Evolutionary conservation across 2,113 vertebrate genomes (phyloP), one percentile per base, ranked within the genome.

Genomic region (Orientallactaga bullata): DNA sequence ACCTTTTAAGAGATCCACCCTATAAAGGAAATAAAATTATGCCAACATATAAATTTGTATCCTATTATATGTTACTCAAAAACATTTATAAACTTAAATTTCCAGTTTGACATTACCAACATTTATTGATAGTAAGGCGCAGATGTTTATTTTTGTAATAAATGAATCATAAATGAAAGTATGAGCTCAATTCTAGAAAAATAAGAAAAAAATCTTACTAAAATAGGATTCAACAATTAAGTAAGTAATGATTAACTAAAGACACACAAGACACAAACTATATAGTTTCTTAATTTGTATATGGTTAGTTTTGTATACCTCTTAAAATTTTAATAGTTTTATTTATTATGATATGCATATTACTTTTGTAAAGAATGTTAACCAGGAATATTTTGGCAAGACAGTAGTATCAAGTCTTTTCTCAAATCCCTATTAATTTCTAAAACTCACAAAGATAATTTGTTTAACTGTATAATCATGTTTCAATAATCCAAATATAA

Each of bases 161-260:
- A 84, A 35, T 47, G 37, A 0, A 81, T 61, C 13, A 61, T 32
- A 66, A 77, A 81, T 42, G 18, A 5, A 86, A 94, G 55, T 66
- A 69, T 13, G 82, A 74, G 58, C 26, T 74, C 10, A 78, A 72
- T 72, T 93, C 73, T 60, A 94, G 11, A 15, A 6, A 94, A 72
- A 66, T 93, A 1, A 63, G 15, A 51, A 74, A 91, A 79, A 90
- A 72, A 35, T 16, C 80, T 61, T 89, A 35, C 16, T 63, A 5
- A 92, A 93, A 66, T 17, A 74, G 87, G 77, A 84, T 91, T 96
- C 7, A 37, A 2, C 12, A 80, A 63, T 85, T 32, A 79, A 63
- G 63, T 37, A 58, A 85, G 18, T 51, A 3, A 81, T 90, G 71
- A 72, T 42, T 51, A 42, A 35, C 21, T 58, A 87, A 83, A 17